Percentiles rank a stretch among this genome's conserved stretches.
Conservation (phyloP, 2,888 invertebrate species). For the Spilosoma lubricipeda region DNA sequence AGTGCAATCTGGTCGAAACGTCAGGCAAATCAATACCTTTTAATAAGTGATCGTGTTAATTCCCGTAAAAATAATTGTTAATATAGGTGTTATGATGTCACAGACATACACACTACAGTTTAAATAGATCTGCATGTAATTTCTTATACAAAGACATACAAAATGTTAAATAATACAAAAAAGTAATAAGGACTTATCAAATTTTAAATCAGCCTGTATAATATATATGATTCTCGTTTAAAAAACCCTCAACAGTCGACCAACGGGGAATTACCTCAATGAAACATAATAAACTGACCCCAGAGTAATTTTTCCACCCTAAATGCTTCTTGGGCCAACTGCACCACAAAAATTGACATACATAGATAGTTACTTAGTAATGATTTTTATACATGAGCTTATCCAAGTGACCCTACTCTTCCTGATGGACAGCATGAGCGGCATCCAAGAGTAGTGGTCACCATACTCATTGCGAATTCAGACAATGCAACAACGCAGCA, state of each 20-base stretch:
- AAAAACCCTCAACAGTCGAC: neutral
- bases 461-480: too few relatives aligned
- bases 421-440: too few relatives aligned
- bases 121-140: neutral
- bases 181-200: neutral
- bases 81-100: too few relatives aligned
- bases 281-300: neutral
- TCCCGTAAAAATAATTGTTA: too few relatives aligned
- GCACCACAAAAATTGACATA: neutral
- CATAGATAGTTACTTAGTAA: neutral
- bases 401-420: too few relatives aligned
- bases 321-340: neutral
- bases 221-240: neutral
- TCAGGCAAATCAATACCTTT: too few relatives aligned
- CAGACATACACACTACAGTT: too few relatives aligned
- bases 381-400: neutral
- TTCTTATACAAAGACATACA: slow-evolving; percentile 1
- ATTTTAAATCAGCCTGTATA: neutral
- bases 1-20: too few relatives aligned
- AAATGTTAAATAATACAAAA: slow-evolving; percentile 2
- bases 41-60: too few relatives aligned
- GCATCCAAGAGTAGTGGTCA: too few relatives aligned
- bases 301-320: neutral
- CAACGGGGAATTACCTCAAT: neutral
- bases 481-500: too few relatives aligned